phyloP scores from a whole-genome alignment of 2,888 invertebrate genomes.

The Boloria euphrosyne region DNA sequence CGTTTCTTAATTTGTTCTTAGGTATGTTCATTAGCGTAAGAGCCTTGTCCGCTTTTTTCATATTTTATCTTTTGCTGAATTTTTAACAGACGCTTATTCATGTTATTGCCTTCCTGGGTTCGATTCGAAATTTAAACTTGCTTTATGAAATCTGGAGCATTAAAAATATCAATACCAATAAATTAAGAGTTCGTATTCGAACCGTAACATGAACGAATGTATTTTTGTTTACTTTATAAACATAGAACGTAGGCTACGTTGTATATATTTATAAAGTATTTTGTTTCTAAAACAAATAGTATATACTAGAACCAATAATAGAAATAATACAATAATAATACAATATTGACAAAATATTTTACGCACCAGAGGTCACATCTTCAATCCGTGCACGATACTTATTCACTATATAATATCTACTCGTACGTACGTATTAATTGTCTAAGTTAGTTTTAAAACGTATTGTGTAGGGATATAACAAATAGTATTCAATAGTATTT shows the following conservation, averaged over 20 bases:
- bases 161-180: conserved; percentile 68
- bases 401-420: too few species aligned
- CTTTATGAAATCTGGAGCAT: conserved; percentile 61
- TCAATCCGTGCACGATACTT: too few species aligned
- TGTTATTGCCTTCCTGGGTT: conserved; percentile 46
- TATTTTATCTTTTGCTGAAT: background rate
- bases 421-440: too few species aligned
- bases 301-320: conserved; percentile 13
- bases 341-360: too few species aligned
- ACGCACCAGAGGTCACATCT: too few species aligned
- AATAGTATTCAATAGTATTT: too few species aligned
- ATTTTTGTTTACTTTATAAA: conserved; percentile 42
- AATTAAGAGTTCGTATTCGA: conserved; percentile 58
- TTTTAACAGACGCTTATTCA: conserved; percentile 49
- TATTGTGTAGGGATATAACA: too few species aligned
- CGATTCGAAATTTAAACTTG: conserved; percentile 61
- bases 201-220: conserved; percentile 62
- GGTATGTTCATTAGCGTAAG: conserved; percentile 22
- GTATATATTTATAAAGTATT: conserved; percentile 34
- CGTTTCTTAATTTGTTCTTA: conserved; percentile 55
- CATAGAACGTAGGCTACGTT: conserved; percentile 33
- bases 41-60: conserved; percentile 5
- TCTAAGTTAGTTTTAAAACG: too few species aligned
- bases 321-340: background rate
- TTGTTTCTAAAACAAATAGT: conserved; percentile 37